phyloP scores from a whole-genome alignment of 2,888 invertebrate genomes.

The Cerceris rybyensis region DNA sequence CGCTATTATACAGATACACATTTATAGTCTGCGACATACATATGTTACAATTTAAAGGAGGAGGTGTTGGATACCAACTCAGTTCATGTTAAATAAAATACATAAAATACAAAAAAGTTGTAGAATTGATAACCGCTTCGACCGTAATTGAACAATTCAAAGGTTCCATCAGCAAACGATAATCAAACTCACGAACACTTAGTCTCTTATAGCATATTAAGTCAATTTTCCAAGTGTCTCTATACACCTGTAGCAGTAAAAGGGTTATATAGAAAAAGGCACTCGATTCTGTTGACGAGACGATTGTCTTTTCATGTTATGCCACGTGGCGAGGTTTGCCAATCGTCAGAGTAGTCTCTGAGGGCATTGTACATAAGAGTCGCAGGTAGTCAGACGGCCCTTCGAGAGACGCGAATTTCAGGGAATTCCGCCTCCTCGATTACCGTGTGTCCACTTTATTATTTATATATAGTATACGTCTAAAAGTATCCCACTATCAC shows the following conservation, averaged over 20 bases:
- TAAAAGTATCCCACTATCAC: constrained; percentile 41
- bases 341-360: constrained; percentile 52
- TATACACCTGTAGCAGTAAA: not conserved
- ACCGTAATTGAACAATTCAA: too few species aligned
- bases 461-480: constrained; percentile 48
- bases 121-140: too few species aligned
- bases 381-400: constrained; percentile 62
- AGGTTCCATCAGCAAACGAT: too few species aligned
- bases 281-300: constrained; percentile 9
- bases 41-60: too few species aligned
- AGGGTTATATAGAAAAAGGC: constrained; percentile 11
- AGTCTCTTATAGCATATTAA: too few species aligned
- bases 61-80: too few species aligned
- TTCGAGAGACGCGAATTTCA: constrained; percentile 44
- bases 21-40: too few species aligned
- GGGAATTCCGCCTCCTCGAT: constrained; percentile 39
- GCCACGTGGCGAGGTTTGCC: constrained; percentile 22
- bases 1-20: too few species aligned
- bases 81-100: too few species aligned
- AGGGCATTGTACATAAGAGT: constrained; percentile 67
- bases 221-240: too few species aligned
- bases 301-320: constrained; percentile 12
- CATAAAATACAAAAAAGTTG: too few species aligned
- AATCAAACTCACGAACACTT: too few species aligned
- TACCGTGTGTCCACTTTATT: constrained; percentile 46